phyloP scores from a whole-genome alignment of 2,113 vertebrate species.

The Equus quagga region DNA sequence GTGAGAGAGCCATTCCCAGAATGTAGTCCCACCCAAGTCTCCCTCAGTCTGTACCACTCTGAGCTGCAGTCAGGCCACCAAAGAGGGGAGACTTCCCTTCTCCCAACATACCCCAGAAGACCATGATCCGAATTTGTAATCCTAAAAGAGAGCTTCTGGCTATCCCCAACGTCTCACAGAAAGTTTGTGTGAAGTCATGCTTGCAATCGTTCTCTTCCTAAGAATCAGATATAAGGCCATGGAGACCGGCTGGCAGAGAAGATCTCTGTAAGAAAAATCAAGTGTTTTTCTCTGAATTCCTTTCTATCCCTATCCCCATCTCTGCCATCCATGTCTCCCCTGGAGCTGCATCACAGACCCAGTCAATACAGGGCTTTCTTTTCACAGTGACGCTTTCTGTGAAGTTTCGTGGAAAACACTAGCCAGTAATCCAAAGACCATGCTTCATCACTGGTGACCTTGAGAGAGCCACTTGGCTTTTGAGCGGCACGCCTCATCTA shows the following conservation, averaged over 20 bases:
- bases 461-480: neutral
- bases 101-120: neutral
- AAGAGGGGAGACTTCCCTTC: neutral
- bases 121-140: neutral
- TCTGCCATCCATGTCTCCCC: neutral
- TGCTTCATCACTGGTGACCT: neutral
- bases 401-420: neutral
- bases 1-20: neutral
- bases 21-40: neutral
- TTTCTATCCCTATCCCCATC: neutral
- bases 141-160: neutral
- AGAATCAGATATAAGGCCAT: neutral
- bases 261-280: neutral
- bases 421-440: conserved; percentile 3
- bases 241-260: neutral
- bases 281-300: neutral
- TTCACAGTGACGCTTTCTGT: neutral
- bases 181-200: neutral
- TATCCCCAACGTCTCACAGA: neutral
- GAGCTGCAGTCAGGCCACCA: neutral
- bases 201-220: neutral
- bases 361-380: neutral
- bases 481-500: neutral
- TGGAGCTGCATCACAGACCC: neutral
- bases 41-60: neutral